A percentile compares a stretch with the other conserved stretches of the same genome.
phyloP scores from a whole-genome alignment of 2,888 invertebrate species.

The Halictus ligatus region DNA sequence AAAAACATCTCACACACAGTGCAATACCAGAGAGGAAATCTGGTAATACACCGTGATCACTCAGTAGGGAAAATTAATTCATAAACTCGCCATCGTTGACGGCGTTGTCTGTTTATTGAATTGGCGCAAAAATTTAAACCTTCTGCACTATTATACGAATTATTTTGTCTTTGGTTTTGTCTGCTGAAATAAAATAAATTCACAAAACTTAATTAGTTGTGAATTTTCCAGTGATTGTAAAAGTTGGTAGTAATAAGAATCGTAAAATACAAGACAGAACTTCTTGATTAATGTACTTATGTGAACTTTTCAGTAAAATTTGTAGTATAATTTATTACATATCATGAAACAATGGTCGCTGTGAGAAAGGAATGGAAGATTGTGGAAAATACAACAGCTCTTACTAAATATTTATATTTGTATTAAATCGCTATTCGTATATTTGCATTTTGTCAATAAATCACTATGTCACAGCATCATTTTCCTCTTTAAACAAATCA shows the following conservation, averaged over 20 bases:
- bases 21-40: too few species aligned
- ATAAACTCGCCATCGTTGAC: neutral
- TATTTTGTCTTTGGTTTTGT: neutral
- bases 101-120: neutral
- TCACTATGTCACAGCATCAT: constrained; percentile 83
- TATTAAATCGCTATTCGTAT: constrained; percentile 79
- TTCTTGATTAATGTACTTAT: neutral
- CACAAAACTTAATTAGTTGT: too few species aligned
- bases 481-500: constrained; percentile 77
- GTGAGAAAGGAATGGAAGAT: constrained; percentile 14
- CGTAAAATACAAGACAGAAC: neutral
- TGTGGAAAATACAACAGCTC: constrained; percentile 51
- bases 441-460: constrained; percentile 80
- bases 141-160: neutral
- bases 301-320: neutral
- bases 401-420: constrained; percentile 81
- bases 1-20: neutral
- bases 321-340: neutral
- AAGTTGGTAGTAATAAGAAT: too few species aligned
- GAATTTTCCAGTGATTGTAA: too few species aligned
- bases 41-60: too few species aligned
- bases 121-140: neutral
- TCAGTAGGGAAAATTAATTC: neutral
- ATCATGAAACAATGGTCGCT: neutral
- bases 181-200: neutral